Conservation (phyloP, 2,797 vertebrate species). For the Argya squamiceps region DNA sequence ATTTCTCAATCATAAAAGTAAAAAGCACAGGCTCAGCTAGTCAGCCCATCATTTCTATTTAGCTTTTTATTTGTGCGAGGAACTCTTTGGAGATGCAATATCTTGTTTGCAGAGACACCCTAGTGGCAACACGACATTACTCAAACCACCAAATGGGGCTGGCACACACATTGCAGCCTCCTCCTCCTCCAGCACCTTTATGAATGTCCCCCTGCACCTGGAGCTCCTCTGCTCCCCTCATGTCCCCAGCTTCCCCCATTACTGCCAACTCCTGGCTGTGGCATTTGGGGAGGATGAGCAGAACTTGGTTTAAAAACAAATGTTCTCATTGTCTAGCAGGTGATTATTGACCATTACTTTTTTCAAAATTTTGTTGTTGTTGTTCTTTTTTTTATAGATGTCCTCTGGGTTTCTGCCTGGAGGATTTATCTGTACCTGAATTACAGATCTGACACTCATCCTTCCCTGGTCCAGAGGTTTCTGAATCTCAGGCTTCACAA, state of each 20-base stretch:
- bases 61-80: constrained; percentile 51
- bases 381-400: background rate
- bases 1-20: constrained; percentile 73
- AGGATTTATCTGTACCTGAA: background rate
- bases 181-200: background rate
- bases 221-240: background rate
- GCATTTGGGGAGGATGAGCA: background rate
- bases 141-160: constrained; percentile 31
- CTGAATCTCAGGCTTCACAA: background rate
- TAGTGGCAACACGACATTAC: constrained; percentile 49
- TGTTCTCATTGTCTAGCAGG: background rate
- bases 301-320: background rate
- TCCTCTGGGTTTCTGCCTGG: background rate
- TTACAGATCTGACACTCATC: fast-evolving
- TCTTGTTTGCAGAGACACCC: constrained; percentile 64
- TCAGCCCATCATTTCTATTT: constrained; percentile 65
- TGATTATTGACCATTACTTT: background rate
- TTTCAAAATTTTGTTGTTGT: background rate
- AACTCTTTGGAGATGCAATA: constrained; percentile 59
- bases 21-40: constrained; percentile 37
- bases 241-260: background rate
- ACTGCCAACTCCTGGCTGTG: fast-evolving
- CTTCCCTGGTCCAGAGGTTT: background rate
- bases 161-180: background rate
- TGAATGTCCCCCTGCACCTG: background rate